A percentile compares a stretch with the other conserved stretches of the same genome.
These are phyloP conservation scores for Philhelius pedissequus DNA, from an alignment of 2,888 invertebrate species.

Conservation along the genomic window DNA sequence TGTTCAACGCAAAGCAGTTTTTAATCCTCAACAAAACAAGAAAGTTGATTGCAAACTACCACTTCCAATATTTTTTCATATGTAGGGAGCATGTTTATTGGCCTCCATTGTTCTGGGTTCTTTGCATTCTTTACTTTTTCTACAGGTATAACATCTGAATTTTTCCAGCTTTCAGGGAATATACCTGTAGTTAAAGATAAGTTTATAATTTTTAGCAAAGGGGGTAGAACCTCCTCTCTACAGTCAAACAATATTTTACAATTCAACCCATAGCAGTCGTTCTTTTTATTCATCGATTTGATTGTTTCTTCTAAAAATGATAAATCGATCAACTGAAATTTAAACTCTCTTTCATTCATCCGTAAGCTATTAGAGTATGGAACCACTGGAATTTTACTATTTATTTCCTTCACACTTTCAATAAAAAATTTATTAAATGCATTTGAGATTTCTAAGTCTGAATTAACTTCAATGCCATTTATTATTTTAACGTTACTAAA, in stretches of 20 bases:
- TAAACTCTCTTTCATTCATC: not conserved
- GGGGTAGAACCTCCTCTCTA: not conserved
- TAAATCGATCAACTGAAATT: not conserved
- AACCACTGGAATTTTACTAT: not conserved
- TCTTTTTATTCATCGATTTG: not conserved
- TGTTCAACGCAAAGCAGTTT: not conserved
- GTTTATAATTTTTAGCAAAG: not conserved
- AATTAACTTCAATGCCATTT: no score
- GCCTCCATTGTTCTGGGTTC: not conserved
- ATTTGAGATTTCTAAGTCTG: no score
- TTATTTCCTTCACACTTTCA: not conserved
- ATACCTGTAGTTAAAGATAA: no score
- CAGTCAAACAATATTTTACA: not conserved
- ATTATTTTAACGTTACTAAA: no score
- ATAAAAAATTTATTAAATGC: not conserved
- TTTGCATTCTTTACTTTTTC: no score
- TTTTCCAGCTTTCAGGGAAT: no score
- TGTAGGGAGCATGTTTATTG: not conserved
- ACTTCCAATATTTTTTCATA: not conserved
- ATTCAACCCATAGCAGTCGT: not conserved
- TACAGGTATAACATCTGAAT: no score
- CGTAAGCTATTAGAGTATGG: not conserved
- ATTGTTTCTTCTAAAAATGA: not conserved
- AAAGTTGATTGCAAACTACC: not conserved
- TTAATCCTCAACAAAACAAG: not conserved